Evolutionary conservation across 2,113 vertebrate species (phyloP).

Genomic region (Zosterops japonicus): DNA sequence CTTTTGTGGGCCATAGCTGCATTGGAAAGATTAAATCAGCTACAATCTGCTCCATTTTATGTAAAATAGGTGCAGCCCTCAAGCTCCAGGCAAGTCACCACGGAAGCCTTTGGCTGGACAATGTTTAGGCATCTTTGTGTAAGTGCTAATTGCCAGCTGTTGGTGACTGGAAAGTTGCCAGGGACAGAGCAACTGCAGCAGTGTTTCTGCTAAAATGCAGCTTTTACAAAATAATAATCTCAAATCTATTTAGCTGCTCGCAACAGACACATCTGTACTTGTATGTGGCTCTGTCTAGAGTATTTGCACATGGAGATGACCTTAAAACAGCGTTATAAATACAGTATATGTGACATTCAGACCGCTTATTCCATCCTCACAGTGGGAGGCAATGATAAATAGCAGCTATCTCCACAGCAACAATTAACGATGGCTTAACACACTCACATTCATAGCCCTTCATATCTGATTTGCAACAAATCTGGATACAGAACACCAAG

Average conservation of each 20-base stretch:
- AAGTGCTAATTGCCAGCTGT: constrained; percentile 68
- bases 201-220: not conserved
- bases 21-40: constrained; percentile 32
- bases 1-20: not conserved
- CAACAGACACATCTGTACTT: constrained; percentile 2
- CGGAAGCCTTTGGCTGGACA: not conserved
- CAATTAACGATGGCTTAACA: not conserved
- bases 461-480: constrained; percentile 9
- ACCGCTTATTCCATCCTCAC: constrained; percentile 9
- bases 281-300: not conserved
- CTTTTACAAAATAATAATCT: constrained; percentile 15
- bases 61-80: constrained; percentile 36
- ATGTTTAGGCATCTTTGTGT: constrained; percentile 45
- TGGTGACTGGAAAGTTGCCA: constrained; percentile 52
- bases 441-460: not conserved
- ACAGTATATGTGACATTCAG: constrained; percentile 11
- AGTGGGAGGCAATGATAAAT: constrained; percentile 21
- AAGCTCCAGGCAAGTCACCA: not conserved
- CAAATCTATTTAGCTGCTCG: not conserved
- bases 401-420: constrained; percentile 30
- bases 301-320: constrained; percentile 26
- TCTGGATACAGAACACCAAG: not conserved
- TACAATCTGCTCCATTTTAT: constrained; percentile 50
- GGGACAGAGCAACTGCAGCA: not conserved
- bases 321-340: constrained; percentile 49